Percentiles rank a stretch among this genome's conserved stretches.
phyloP scores from a whole-genome alignment of 2,113 vertebrate genomes.

The Glaucidium brasilianum region DNA sequence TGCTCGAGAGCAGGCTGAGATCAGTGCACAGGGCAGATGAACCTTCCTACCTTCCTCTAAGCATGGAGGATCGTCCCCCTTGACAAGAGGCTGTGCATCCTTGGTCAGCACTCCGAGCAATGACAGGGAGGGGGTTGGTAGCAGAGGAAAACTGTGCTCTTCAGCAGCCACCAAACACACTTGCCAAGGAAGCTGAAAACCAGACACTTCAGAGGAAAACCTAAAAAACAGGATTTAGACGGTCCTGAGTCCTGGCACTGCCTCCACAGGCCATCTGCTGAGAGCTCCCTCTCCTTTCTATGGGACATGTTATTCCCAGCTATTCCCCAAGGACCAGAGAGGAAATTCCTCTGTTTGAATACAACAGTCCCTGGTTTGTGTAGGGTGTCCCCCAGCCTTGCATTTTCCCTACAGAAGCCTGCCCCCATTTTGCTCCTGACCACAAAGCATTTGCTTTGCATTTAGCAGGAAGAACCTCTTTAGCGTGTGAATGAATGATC shows the following conservation, averaged over 20 bases:
- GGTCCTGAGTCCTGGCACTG: not conserved
- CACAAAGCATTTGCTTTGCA: constrained; percentile 44
- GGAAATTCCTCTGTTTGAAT: constrained; percentile 27
- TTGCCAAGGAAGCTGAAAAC: not conserved
- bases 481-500: constrained; percentile 14
- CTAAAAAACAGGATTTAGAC: not conserved
- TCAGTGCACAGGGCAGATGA: fast-evolving
- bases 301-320: not conserved
- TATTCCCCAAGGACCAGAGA: not conserved
- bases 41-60: not conserved
- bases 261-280: not conserved
- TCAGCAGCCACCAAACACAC: not conserved
- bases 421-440: constrained; percentile 14
- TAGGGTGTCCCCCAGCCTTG: not conserved
- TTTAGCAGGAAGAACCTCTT: constrained; percentile 58
- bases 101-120: not conserved
- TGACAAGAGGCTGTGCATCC: not conserved
- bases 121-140: fast-evolving
- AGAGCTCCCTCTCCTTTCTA: not conserved
- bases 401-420: constrained; percentile 27
- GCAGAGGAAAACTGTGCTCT: not conserved
- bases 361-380: not conserved
- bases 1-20: not conserved
- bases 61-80: not conserved
- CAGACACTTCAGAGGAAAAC: not conserved